These are phyloP conservation scores for Aphelocoma coerulescens DNA, from an alignment of 2,113 vertebrate genomes.

Conservation along the genomic window DNA sequence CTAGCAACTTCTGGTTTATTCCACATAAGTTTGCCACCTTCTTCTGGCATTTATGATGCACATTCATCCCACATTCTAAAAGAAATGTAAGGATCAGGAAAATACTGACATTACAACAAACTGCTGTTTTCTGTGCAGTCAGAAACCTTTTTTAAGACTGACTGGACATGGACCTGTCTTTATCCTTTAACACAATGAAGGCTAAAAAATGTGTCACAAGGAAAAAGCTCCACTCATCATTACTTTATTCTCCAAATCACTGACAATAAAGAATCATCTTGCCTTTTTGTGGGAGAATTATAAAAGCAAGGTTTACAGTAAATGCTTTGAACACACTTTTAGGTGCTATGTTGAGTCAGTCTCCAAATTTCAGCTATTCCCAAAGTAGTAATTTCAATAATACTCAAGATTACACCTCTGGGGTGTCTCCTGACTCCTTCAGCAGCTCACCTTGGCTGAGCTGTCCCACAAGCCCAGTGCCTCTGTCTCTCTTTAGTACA, in stretches of 20 bases:
- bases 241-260: background rate
- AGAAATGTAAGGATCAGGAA: background rate
- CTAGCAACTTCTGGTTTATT: conserved; percentile 97
- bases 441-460: background rate
- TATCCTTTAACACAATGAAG: background rate
- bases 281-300: background rate
- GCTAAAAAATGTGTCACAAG: background rate
- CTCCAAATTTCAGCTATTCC: background rate
- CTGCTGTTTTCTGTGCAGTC: background rate
- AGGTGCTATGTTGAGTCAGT: background rate
- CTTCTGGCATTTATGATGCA: conserved; percentile 94
- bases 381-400: background rate
- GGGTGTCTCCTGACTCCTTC: background rate
- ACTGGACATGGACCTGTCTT: background rate
- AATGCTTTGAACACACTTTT: background rate
- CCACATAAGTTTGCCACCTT: conserved; percentile 98
- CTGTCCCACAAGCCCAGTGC: background rate
- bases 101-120: background rate
- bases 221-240: background rate
- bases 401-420: background rate
- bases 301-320: background rate
- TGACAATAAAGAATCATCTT: background rate
- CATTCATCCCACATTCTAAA: conserved; percentile 93
- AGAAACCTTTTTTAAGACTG: background rate
- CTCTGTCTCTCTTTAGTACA: background rate